Conservation (phyloP, 2,113 vertebrate genomes). For the Barbus barbus region DNA sequence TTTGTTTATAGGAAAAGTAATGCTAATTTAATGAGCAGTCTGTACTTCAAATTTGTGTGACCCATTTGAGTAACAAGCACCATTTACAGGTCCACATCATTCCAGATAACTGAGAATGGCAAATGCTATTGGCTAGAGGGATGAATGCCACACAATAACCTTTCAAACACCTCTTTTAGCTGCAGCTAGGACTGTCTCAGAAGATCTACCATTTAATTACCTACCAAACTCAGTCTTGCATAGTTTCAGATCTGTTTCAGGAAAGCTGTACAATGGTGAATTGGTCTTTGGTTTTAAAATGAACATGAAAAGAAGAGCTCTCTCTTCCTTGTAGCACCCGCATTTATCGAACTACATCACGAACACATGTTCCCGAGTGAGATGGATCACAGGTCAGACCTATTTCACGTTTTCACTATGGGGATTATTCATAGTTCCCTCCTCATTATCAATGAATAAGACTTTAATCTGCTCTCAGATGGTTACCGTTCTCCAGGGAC, state of each 20-base stretch:
- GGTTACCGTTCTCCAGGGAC: constrained; percentile 32
- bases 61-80: constrained; percentile 25
- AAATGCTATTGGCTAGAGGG: constrained; percentile 38
- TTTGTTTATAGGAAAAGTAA: constrained; percentile 22
- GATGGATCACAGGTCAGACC: constrained; percentile 32
- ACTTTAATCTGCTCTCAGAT: constrained; percentile 51
- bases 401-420: not conserved
- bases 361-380: not conserved
- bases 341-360: not conserved
- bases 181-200: constrained; percentile 23
- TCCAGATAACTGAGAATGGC: constrained; percentile 26
- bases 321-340: not conserved
- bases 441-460: constrained; percentile 43
- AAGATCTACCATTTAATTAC: constrained; percentile 42
- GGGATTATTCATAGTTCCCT: constrained; percentile 14
- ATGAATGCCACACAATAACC: constrained; percentile 33
- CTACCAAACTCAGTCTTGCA: not conserved
- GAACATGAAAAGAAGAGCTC: not conserved
- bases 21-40: constrained; percentile 40
- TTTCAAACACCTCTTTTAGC: constrained; percentile 38
- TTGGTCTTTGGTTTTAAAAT: not conserved
- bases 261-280: not conserved
- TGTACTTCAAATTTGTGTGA: constrained; percentile 26
- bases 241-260: not conserved
- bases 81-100: constrained; percentile 17